phyloP scores from a whole-genome alignment of 1,140 invertebrate species.

The Caenorhabditis brenneri region DNA sequence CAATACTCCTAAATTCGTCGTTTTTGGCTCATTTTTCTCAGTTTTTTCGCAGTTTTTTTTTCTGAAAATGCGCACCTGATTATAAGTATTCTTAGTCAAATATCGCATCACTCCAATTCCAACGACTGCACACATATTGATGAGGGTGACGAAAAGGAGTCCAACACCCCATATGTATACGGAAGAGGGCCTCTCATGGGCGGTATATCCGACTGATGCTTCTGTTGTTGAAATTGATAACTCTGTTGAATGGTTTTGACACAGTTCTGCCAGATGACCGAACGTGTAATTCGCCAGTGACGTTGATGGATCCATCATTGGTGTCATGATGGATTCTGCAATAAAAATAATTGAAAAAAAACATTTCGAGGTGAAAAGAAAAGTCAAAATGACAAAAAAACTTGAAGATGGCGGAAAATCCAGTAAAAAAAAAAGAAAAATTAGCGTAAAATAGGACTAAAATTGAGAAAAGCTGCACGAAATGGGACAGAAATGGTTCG shows the following conservation, averaged over 20 bases:
- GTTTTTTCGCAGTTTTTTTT: too few relatives aligned
- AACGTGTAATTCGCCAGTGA: constrained; percentile 4
- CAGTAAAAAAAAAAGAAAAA: too few relatives aligned
- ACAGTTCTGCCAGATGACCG: background rate
- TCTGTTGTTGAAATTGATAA: background rate
- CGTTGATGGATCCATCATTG: constrained; percentile 21
- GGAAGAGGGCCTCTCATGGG: background rate
- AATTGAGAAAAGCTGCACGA: too few relatives aligned
- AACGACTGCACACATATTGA: constrained; percentile 76
- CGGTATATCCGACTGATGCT: background rate
- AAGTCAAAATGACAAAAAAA: too few relatives aligned
- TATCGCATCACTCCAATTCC: constrained; percentile 77
- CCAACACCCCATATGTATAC: constrained; percentile 76
- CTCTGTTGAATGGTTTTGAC: background rate
- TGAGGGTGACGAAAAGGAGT: constrained; percentile 76
- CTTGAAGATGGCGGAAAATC: background rate
- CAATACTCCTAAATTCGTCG: too few relatives aligned
- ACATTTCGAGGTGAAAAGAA: too few relatives aligned
- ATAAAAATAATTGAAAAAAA: too few relatives aligned
- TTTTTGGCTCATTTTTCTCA: too few relatives aligned
- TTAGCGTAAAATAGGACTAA: too few relatives aligned
- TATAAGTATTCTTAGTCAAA: constrained; percentile 75
- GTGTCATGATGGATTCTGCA: background rate
- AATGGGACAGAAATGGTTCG: too few relatives aligned
- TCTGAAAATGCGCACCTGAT: constrained; percentile 67